Base-by-base conservation (phyloP, 2,113 vertebrate species). In the Corapipo altera region DNA sequence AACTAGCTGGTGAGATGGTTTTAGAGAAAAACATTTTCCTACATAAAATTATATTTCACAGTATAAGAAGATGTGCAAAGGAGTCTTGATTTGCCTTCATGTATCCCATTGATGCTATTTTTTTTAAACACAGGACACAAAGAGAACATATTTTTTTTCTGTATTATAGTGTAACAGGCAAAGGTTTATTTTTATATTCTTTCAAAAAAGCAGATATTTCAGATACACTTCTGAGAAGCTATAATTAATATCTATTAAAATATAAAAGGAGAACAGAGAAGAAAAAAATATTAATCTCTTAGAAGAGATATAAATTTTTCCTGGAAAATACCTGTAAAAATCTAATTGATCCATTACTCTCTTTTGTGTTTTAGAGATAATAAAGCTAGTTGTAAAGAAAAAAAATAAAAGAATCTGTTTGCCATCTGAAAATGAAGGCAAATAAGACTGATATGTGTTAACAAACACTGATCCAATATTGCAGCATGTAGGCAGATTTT, bases 181-280 rank as follows among this genome's bases (percentile, higher is more conserved):
- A 91, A 82, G 18, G 5, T 44, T 83, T 91, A 32, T 76, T 93
- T 88, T 95, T 85, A 65, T 48, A 57, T 66, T 66, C 35, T 84
- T 93, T 67, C n/a, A 61, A 64, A 80, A 93, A 9, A 88, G 11
- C 27, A 77, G 20, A 14, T 48, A 67, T 91, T 95, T 95, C 64
- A 77, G 43, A 67, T 52, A 23, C 11, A 35, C 26, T 80, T 95
- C 85, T 85, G 64, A 77, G 32, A 93, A 85, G 64, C 6, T 90
- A 52, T 88, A 95, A 85, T 92, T 95, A 95, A 71, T 90, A 91
- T 59, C 64, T 32, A 67, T 83, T 89, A 88, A 95, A 94, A 83
- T 58, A 73, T 75, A 61, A 95, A 83, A 32, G 16, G 33, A 94
- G 41, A 55, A 48, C 3, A 74, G 15, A 69, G 15, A 91, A 66